Evolutionary conservation across 2,797 vertebrate genomes (phyloP), one percentile per base, ranked within the genome.

Genomic region (Eulemur coronatus): DNA sequence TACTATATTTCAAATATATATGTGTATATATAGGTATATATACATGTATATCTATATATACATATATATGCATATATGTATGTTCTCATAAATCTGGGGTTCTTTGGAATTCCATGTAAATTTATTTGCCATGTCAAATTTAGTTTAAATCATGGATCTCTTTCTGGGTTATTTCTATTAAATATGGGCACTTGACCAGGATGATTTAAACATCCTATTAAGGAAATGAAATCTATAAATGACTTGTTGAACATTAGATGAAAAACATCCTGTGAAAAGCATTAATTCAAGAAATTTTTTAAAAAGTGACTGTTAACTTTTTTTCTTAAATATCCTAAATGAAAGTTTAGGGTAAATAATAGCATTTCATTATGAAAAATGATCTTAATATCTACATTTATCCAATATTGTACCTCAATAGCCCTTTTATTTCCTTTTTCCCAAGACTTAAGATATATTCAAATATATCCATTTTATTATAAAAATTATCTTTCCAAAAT

Each of bases 131-230:
- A 55, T 50, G 5, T 67, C 22, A 78, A 3, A 80, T 52, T 96
- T 96, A 17, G 17, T 13, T 89, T 89, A 86, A 18, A 38, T 94
- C 30, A 94, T 41, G 24, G 55, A 57, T 96, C 35, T 95, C 10
- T 13, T 72, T 33, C 63, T 69, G 24, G 8, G 4, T 50, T 63
- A 84, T 82, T 72, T 82, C 33, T 86, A n/a, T 63, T 85, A 13
- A 84, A 73, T 63, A 7, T 65, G 20, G 20, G 0, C 70, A 50
- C 4, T 88, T 96, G n/a, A 55, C 6, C 46, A 92, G 17, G 61
- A 84, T 90, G 82, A 80, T 81, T 5, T 96, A 93, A 80, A 92
- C 86, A 67, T 88, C 78, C 80, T 59, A 38, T 85, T 94, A 95
- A 92, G n/a, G 90, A 75, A 95, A 96, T 55, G 0, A 43, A 86